These are phyloP conservation scores for Drosophila conformis DNA, from an alignment of 2,888 invertebrate genomes.

Conservation along the genomic window DNA sequence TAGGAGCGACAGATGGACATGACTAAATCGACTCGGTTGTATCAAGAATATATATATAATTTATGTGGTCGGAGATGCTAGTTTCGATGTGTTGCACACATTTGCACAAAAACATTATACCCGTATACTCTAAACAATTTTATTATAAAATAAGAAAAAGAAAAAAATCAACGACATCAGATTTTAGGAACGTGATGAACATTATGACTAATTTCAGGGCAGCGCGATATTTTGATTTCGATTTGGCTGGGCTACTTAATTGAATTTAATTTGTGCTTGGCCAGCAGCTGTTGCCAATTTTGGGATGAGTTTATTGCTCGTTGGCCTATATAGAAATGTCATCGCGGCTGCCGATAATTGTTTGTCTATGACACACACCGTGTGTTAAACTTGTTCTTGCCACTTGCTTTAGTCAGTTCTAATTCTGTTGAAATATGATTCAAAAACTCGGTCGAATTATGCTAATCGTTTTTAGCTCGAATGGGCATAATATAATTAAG, in stretches of 20 bases:
- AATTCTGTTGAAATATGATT: constrained; percentile 62
- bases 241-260: constrained; percentile 43
- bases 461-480: constrained; percentile 44
- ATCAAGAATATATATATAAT: neutral
- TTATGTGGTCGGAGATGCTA: neutral
- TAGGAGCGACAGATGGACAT: neutral
- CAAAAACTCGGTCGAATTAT: constrained; percentile 45
- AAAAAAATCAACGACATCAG: neutral
- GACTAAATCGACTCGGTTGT: neutral
- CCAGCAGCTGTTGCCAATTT: constrained; percentile 34
- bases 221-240: neutral
- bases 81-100: neutral
- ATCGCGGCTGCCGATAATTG: constrained; percentile 22
- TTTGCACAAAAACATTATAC: neutral
- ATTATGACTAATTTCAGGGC: constrained; percentile 23
- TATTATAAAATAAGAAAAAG: neutral
- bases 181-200: constrained; percentile 5
- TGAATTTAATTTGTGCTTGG: constrained; percentile 19
- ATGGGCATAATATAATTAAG: constrained; percentile 27
- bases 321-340: constrained; percentile 48
- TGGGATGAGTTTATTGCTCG: constrained; percentile 31
- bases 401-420: constrained; percentile 47
- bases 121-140: neutral
- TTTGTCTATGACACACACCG: constrained; percentile 59
- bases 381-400: constrained; percentile 52